Percentiles rank a stretch among this genome's conserved stretches.
These are phyloP conservation scores for Diadegma fenestrale DNA, from an alignment of 2,888 invertebrate species.

Conservation along the genomic window DNA sequence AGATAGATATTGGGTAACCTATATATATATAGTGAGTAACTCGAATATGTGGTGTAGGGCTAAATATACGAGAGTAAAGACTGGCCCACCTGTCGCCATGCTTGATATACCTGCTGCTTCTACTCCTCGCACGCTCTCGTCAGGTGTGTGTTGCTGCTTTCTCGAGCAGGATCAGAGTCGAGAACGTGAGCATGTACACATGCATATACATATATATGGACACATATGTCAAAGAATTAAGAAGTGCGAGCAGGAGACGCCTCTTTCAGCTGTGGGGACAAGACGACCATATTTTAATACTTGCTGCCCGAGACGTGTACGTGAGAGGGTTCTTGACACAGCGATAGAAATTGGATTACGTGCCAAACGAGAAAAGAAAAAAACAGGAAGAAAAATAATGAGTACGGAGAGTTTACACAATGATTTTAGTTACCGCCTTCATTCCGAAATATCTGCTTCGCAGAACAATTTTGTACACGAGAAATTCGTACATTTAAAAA, in stretches of 20 bases:
- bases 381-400: constrained; percentile 27
- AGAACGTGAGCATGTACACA: background rate
- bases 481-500: background rate
- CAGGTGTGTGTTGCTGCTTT: constrained; percentile 63
- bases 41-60: constrained; percentile 22
- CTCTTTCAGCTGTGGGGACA: constrained; percentile 48
- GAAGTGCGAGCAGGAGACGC: constrained; percentile 64
- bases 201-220: background rate
- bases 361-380: constrained; percentile 1
- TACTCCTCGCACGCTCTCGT: constrained; percentile 62
- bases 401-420: constrained; percentile 14
- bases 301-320: constrained; percentile 8
- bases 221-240: constrained; percentile 50
- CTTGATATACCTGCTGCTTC: constrained; percentile 67
- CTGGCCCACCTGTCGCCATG: constrained; percentile 68
- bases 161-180: constrained; percentile 60
- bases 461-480: background rate
- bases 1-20: constrained; percentile 2
- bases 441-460: background rate
- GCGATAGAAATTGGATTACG: constrained; percentile 59
- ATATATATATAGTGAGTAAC: constrained; percentile 35
- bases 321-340: constrained; percentile 61
- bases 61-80: constrained; percentile 28
- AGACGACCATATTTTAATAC: constrained; percentile 53
- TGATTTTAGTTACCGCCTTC: background rate